Percentiles rank a stretch among this genome's conserved stretches.
These are phyloP conservation scores for Pachypanchax playfairii DNA, from an alignment of 2,113 vertebrate species.

Conservation along the genomic window DNA sequence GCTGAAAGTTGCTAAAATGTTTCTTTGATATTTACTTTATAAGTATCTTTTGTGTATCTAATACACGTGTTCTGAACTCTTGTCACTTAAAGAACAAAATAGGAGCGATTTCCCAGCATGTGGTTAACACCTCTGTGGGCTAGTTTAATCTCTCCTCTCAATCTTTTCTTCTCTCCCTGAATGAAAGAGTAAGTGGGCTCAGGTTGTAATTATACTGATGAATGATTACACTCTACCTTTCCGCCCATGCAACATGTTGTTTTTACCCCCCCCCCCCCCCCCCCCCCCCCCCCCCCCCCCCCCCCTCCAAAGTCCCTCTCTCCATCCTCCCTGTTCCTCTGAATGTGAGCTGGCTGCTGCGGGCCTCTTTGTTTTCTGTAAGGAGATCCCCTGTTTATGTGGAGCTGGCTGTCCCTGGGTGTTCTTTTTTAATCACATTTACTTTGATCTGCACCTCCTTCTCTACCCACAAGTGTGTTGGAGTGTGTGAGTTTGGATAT, in stretches of 20 bases:
- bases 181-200: constrained; percentile 73
- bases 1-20: too few relatives aligned
- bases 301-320: constrained; percentile 19
- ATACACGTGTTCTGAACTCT: constrained; percentile 2
- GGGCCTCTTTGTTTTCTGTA: constrained; percentile 69
- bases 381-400: constrained; percentile 76
- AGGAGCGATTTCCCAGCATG: constrained; percentile 32
- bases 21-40: too few relatives aligned
- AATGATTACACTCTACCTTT: constrained; percentile 75
- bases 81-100: constrained; percentile 15
- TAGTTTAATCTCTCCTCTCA: constrained; percentile 42
- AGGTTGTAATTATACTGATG: constrained; percentile 81
- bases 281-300: constrained; percentile 17
- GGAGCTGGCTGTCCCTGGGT: constrained; percentile 71
- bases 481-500: constrained; percentile 23
- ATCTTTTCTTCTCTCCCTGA: constrained; percentile 51
- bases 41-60: too few relatives aligned
- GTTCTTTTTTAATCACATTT: constrained; percentile 62
- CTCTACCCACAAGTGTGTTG: constrained; percentile 20
- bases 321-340: constrained; percentile 47
- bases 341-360: constrained; percentile 56
- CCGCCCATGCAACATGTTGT: constrained; percentile 57
- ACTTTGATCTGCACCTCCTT: constrained; percentile 65
- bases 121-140: constrained; percentile 50
- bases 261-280: constrained; percentile 24